Evolutionary conservation across 1,140 invertebrate species (phyloP), one percentile per base, ranked within the genome.

Genomic region (fruit fly (Drosophila melanogaster)): DNA sequence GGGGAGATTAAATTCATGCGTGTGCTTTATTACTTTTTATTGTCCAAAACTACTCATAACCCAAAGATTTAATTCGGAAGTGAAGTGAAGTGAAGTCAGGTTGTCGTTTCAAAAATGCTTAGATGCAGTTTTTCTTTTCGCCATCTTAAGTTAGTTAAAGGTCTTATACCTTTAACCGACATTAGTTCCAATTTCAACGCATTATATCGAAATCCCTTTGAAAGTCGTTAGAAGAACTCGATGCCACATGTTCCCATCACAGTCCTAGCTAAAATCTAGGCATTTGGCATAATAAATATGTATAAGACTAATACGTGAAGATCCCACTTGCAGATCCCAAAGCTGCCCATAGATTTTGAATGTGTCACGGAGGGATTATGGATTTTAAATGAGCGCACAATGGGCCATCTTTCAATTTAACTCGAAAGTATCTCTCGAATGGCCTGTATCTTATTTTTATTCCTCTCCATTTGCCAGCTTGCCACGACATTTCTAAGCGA

Each of bases 371-470:
- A 56, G 43, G 37, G 51, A 70, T 71, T 70, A 70, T 56, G 26
- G 66, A 56, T 47, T 55, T 44, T 69, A 70, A 71, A 70, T 49
- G 50, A 69, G 47, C 19, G 64, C 66, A 70, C 66, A 57, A 70
- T 70, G 66, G 41, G 41, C 30, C 62, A 47, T 56, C 40, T 47
- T 38, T 46, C 43, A 53, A 35, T 70, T 47, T 17, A 24, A 40
- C 26, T 47, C 59, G 60, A 26, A 49, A 22, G 43, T 65, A 65
- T 66, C 43, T 66, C 59, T 44, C 22, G 22, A 65, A 11, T 53
- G 65, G 51, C 65, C 50, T 30, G 37, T 58, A 62, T 53, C 43
- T 69, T 53, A 54, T 76, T 61, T 17, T 66, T 60, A 67, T 58
- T 58, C 35, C 22, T 43, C 51, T 49, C 40, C 55, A 57, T 61